A percentile compares a stretch with the other conserved stretches of the same genome.
These are phyloP conservation scores for Lottia gigantea DNA, from an alignment of 2,888 invertebrate species.

Conservation along the genomic window DNA sequence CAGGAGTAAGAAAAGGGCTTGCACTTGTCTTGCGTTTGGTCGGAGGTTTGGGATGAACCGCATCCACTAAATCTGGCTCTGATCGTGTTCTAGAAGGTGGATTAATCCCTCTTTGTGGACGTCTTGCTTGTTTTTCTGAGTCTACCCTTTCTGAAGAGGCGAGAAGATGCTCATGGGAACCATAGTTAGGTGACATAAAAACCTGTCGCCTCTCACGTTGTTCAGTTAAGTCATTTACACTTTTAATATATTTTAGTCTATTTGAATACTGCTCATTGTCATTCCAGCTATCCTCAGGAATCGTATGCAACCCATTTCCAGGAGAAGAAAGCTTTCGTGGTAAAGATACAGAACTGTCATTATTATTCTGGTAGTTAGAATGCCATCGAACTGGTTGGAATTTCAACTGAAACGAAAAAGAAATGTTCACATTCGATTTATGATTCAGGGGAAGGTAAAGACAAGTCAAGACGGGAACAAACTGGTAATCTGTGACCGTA, in stretches of 20 bases:
- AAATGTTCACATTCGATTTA: neutral
- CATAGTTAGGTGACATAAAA: too few species aligned
- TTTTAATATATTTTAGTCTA: neutral
- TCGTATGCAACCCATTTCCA: neutral
- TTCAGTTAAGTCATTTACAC: neutral
- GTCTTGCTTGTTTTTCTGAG: neutral
- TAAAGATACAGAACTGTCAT: neutral
- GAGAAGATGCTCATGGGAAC: neutral
- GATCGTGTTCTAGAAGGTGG: neutral
- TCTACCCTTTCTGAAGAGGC: neutral
- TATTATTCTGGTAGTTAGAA: neutral
- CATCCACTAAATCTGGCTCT: neutral
- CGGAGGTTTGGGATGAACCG: neutral
- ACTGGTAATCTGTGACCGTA: too few species aligned
- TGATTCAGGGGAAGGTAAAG: too few species aligned
- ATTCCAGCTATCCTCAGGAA: neutral
- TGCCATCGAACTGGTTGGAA: neutral
- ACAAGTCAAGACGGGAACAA: too few species aligned
- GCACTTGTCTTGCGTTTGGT: neutral
- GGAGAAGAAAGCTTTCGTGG: neutral
- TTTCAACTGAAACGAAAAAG: neutral
- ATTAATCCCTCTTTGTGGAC: slow-evolving; percentile 1
- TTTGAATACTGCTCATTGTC: neutral
- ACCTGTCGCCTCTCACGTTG: neutral
- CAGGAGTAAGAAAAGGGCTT: neutral